Conservation (phyloP, 2,797 vertebrate species). For the Crocodylus rhombifer region DNA sequence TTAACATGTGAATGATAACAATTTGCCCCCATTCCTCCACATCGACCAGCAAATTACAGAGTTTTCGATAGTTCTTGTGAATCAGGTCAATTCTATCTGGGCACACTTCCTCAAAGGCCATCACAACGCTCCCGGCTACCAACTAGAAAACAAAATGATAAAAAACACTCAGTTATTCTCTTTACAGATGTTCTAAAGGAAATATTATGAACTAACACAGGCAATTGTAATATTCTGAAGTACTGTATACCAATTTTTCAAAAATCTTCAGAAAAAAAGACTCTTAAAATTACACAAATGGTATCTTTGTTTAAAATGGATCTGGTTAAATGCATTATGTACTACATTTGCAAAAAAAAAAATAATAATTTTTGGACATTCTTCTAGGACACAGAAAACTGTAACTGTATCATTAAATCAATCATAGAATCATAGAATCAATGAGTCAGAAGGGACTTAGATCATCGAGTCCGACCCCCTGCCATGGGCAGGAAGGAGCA, state of each 20-base stretch:
- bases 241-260: neutral
- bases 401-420: no score
- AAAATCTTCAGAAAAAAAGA: neutral
- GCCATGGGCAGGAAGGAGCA: no score
- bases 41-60: conserved; percentile 96
- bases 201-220: conserved; percentile 26
- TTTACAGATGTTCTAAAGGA: neutral
- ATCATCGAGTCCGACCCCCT: no score
- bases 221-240: neutral
- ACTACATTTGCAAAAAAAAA: neutral
- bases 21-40: conserved; percentile 99
- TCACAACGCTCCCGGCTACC: conserved; percentile 96
- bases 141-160: conserved; percentile 85
- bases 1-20: conserved; percentile 98
- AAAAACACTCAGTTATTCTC: conserved; percentile 29
- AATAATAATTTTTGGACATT: no score
- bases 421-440: no score
- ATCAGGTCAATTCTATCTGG: conserved; percentile 98
- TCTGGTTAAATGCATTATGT: neutral
- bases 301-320: conserved; percentile 6
- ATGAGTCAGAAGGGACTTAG: no score
- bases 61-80: conserved; percentile 98
- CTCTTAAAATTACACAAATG: neutral
- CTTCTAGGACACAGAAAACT: no score
- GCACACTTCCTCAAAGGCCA: conserved; percentile 98